Evolutionary conservation across 2,113 vertebrate species (phyloP).

Genomic region (Lepidothrix coronata): DNA sequence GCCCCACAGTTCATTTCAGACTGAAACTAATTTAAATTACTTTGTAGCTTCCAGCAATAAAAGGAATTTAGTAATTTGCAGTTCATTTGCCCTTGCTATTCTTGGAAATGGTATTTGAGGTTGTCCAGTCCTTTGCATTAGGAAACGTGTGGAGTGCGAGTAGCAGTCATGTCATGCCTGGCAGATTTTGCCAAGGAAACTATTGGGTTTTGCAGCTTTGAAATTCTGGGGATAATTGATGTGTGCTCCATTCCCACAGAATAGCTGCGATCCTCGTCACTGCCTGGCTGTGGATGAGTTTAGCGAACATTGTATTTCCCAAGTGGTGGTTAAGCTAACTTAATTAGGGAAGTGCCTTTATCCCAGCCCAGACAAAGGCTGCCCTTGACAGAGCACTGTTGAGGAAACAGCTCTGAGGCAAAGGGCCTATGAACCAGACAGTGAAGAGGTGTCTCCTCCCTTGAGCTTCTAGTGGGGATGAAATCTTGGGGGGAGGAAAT

Average conservation of each 20-base stretch:
- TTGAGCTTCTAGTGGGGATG: background rate
- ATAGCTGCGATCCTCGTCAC: background rate
- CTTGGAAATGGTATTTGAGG: slow-evolving; percentile 47
- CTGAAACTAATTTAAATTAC: slow-evolving; percentile 60
- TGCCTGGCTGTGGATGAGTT: slow-evolving; percentile 38
- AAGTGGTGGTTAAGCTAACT: slow-evolving; percentile 40
- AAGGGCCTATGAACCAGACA: background rate
- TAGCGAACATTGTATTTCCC: slow-evolving; percentile 23
- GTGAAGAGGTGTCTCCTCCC: background rate
- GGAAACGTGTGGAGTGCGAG: background rate
- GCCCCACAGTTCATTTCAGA: slow-evolving; percentile 29
- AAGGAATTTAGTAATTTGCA: slow-evolving; percentile 66
- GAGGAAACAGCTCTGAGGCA: background rate
- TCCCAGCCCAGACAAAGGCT: slow-evolving; percentile 36
- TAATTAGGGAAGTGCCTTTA: slow-evolving; percentile 59
- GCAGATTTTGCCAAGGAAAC: slow-evolving; percentile 61
- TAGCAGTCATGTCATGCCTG: slow-evolving; percentile 53
- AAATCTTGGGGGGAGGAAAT: background rate
- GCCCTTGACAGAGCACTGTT: background rate
- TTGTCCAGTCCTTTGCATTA: slow-evolving; percentile 28
- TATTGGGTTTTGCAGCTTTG: slow-evolving; percentile 42
- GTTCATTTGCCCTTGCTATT: slow-evolving; percentile 41
- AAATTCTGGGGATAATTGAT: slow-evolving; percentile 51
- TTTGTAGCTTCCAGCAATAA: slow-evolving; percentile 60
- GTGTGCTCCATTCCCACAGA: slow-evolving; percentile 33